Conservation (phyloP, 2,113 vertebrate species). For the Sinocyclocheilus grahami region DNA sequence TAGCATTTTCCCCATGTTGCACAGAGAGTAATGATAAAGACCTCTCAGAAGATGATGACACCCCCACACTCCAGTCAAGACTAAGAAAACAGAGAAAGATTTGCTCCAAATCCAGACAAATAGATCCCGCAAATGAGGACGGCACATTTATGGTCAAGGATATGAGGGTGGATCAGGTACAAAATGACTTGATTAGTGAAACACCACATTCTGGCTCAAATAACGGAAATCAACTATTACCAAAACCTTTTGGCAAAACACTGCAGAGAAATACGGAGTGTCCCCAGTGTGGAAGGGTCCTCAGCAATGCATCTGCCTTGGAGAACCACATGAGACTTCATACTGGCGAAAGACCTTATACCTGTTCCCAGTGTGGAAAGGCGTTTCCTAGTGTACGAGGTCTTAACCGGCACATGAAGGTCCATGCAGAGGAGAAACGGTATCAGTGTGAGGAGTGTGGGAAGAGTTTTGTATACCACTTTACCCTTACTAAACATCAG, state of each 20-base stretch:
- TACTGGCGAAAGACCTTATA: slow-evolving; percentile 59
- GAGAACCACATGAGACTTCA: slow-evolving; percentile 66
- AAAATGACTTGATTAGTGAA: not conserved
- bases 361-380: slow-evolving; percentile 70
- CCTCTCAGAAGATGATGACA: slow-evolving; percentile 6
- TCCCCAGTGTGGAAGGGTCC: slow-evolving; percentile 69
- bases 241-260: slow-evolving; percentile 18
- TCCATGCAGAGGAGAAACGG: slow-evolving; percentile 71
- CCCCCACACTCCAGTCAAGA: slow-evolving; percentile 19
- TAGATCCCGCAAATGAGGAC: slow-evolving; percentile 28
- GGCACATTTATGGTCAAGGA: not conserved
- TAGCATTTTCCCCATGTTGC: slow-evolving; percentile 42
- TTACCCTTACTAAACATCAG: slow-evolving; percentile 72
- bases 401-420: slow-evolving; percentile 70
- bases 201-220: slow-evolving; percentile 5
- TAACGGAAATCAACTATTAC: not conserved
- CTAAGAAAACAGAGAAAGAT: slow-evolving; percentile 41
- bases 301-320: slow-evolving; percentile 68
- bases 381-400: slow-evolving; percentile 67
- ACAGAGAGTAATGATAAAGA: slow-evolving; percentile 24
- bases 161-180: slow-evolving; percentile 20
- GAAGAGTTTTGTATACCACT: slow-evolving; percentile 73
- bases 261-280: slow-evolving; percentile 66
- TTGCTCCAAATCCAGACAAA: slow-evolving; percentile 37
- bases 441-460: slow-evolving; percentile 72